These are phyloP conservation scores for Catharus ustulatus DNA, from an alignment of 2,797 vertebrate genomes.

Conservation along the genomic window DNA sequence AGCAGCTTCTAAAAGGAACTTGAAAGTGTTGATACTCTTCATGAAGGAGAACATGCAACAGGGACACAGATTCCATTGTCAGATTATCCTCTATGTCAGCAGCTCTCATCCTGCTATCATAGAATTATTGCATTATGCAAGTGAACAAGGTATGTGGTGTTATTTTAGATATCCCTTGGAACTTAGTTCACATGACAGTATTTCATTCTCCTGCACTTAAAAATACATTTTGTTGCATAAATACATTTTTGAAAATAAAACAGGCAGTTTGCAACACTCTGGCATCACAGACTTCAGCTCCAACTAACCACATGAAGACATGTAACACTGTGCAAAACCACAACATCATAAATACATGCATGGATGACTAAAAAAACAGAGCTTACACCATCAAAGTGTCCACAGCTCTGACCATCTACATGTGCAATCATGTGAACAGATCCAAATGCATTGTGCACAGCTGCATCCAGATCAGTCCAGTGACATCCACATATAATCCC, in stretches of 20 bases:
- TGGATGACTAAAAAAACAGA: not conserved
- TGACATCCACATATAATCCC: not conserved
- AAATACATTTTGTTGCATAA: conserved; percentile 24
- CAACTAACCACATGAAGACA: not conserved
- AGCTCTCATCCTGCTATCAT: not conserved
- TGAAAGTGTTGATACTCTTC: not conserved
- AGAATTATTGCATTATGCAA: conserved; percentile 7
- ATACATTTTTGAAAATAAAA: not conserved
- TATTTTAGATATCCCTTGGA: not conserved
- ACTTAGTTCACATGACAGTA: not conserved
- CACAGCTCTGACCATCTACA: not conserved
- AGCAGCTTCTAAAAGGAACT: not conserved
- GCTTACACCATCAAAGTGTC: not conserved
- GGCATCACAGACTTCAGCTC: not conserved
- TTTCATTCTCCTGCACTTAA: conserved; percentile 1
- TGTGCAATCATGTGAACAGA: not conserved
- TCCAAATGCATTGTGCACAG: not conserved
- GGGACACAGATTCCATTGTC: not conserved
- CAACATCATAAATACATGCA: not conserved
- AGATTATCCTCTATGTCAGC: not conserved
- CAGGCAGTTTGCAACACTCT: not conserved
- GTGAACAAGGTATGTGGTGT: not conserved
- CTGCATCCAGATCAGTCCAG: not conserved
- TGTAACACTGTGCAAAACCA: conserved; percentile 20
- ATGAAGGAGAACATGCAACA: not conserved